These are phyloP conservation scores for Anodontia alba DNA, from an alignment of 2,888 invertebrate genomes.

Conservation along the genomic window DNA sequence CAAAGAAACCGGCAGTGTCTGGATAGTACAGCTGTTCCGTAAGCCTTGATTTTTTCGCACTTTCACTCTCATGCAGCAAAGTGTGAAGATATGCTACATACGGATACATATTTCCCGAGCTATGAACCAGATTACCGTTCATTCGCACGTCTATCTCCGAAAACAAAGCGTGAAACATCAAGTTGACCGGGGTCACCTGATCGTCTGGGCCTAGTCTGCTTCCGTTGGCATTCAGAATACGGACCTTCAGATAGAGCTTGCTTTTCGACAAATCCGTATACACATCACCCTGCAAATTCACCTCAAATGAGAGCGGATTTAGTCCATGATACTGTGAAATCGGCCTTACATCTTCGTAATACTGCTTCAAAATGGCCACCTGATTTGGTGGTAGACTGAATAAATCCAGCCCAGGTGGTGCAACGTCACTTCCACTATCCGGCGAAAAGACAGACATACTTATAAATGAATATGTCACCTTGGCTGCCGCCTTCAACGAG, in stretches of 20 bases:
- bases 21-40: neutral
- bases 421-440: neutral
- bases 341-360: slow-evolving; percentile 11
- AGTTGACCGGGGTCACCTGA: slow-evolving; percentile 4
- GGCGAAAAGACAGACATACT: slow-evolving; percentile 10
- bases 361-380: neutral
- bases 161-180: slow-evolving; percentile 15
- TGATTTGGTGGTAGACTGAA: slow-evolving; percentile 1
- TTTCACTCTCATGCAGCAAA: neutral
- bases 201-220: neutral
- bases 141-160: neutral
- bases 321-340: neutral
- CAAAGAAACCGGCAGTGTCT: neutral
- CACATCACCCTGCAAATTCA: neutral
- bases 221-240: neutral
- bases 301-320: neutral
- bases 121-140: neutral
- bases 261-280: neutral
- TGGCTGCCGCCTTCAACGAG: neutral
- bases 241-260: slow-evolving; percentile 4
- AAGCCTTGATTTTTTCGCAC: neutral
- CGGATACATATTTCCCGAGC: neutral
- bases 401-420: neutral
- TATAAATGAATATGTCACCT: neutral
- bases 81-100: neutral